Base-by-base conservation (phyloP, 2,113 vertebrate genomes). In the Oenanthe oenanthe region DNA sequence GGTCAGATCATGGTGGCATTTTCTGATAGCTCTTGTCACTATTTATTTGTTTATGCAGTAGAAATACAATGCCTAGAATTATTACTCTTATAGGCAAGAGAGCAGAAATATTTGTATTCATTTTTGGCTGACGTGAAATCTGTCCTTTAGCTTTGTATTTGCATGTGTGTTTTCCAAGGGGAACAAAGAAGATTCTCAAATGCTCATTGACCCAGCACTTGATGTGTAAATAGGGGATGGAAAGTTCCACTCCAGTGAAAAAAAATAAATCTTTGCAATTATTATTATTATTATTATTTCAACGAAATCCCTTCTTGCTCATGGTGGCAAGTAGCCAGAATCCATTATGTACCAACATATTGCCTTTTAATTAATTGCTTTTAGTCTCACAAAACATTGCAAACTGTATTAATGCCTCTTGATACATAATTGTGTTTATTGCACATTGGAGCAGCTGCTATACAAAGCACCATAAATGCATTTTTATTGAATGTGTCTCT, bases 291-390 rank as follows among this genome's bases (percentile, higher is more conserved):
- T 68, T 67, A 47, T 65, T 53, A 60, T 85, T 92, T 67, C 7
- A 1, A 28, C 68, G 31, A 70, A 62, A 22, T 92, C 13, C 4
- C 2, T 71, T 77, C n/a, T 84, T 81, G 45, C 18, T 91, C 4
- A 10, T 48, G 28, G 18, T 77, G 50, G 29, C 13, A 12, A 83
- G 75, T 45, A 78, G 34, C 75, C 71, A 93, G 48, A 82, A 79
- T 80, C 67, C 34, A 29, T 90, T 79, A 57, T 28, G 6, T 77
- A 47, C 53, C 50, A 80, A 51, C 68, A 66, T 83, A 73, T 54
- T 94, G 67, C 22, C 63, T 92, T 91, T 85, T 73, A 73, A 88
- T 73, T 76, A 66, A 76, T 80, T 85, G 20, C 36, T 76, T 90
- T 93, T 61, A 45, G 32, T 90, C 48, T 88, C 80, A 34, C 17